These are phyloP conservation scores for rat (Rattus norvegicus) DNA, from an alignment of 2,113 vertebrate species.

Conservation along the genomic window DNA sequence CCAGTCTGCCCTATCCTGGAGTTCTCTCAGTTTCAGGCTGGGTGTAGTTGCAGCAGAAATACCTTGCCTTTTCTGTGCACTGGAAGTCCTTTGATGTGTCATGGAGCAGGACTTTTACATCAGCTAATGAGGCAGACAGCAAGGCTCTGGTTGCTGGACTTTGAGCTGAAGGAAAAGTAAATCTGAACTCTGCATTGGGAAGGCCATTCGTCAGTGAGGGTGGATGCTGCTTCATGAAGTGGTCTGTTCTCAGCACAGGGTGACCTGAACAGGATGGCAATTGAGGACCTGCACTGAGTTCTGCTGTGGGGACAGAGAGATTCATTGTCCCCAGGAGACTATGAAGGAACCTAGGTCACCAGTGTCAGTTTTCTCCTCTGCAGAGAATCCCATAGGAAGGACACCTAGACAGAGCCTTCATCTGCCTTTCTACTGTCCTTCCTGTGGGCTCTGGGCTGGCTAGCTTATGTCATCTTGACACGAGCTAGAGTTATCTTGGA, in stretches of 20 bases:
- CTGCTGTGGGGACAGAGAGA: neutral
- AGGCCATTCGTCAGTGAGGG: too few species aligned
- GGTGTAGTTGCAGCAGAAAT: neutral
- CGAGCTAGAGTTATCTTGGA: neutral
- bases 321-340: neutral
- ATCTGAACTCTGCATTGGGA: neutral
- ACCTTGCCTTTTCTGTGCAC: neutral
- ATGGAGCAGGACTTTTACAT: neutral
- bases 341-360: neutral
- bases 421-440: neutral
- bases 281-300: neutral
- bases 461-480: neutral
- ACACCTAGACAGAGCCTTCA: neutral
- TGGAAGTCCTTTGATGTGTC: neutral
- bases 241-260: neutral
- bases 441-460: neutral
- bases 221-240: neutral
- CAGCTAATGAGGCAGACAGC: neutral
- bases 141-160: neutral
- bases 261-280: neutral
- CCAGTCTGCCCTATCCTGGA: neutral
- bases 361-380: neutral
- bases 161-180: neutral
- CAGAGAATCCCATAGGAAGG: neutral
- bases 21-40: neutral